A percentile compares a stretch with the other conserved stretches of the same genome.
Conservation (phyloP, 1,140 invertebrate species). For the Neoseiulus cucumeris region DNA sequence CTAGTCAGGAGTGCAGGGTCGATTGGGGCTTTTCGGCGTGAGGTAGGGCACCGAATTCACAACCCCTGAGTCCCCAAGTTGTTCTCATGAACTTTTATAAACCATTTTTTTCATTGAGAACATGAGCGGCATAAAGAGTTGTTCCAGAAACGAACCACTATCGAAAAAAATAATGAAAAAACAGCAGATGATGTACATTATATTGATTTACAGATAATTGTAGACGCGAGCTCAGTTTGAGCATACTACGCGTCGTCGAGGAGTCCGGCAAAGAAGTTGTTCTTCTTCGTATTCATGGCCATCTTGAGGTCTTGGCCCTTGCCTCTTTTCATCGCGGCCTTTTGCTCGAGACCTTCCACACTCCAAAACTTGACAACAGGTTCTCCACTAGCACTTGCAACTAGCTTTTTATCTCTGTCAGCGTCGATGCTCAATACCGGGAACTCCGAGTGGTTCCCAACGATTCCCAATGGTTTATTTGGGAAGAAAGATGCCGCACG, state of each 20-base stretch:
- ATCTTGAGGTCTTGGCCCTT: neutral
- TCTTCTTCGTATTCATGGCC: constrained; percentile 3
- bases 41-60: too few relatives aligned
- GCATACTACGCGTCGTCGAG: neutral
- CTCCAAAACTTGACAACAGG: neutral
- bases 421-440: neutral
- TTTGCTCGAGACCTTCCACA: neutral
- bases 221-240: too few relatives aligned
- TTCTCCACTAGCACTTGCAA: neutral
- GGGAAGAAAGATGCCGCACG: constrained; percentile 30
- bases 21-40: too few relatives aligned
- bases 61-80: too few relatives aligned
- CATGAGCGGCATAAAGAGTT: too few relatives aligned
- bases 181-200: too few relatives aligned
- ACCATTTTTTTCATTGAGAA: too few relatives aligned
- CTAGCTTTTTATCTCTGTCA: neutral
- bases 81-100: too few relatives aligned
- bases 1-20: too few relatives aligned
- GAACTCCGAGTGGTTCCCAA: neutral
- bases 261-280: neutral
- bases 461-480: neutral
- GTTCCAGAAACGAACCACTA: too few relatives aligned
- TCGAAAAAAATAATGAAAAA: too few relatives aligned
- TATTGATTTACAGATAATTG: too few relatives aligned
- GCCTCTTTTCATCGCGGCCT: neutral